A percentile compares a stretch with the other conserved stretches of the same genome.
phyloP scores from a whole-genome alignment of 1,140 invertebrate species.

The Ephestia elutella region DNA sequence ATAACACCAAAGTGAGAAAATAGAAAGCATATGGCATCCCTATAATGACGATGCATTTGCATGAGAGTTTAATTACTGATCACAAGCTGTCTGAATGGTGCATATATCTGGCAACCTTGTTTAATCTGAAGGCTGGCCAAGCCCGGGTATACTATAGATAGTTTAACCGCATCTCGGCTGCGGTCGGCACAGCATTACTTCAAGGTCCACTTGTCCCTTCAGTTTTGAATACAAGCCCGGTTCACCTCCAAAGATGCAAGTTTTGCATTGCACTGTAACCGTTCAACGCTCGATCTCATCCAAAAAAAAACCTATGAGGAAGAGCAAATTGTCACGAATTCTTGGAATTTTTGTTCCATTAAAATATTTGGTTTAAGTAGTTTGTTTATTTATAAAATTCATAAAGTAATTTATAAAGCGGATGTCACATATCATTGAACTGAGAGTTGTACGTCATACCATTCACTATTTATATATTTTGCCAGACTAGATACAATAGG shows the following conservation, averaged over 20 bases:
- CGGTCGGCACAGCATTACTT: slow-evolving; percentile 27
- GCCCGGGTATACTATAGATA: background rate
- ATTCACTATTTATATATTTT: too few relatives aligned
- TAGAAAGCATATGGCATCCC: too few relatives aligned
- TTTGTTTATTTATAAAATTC: too few relatives aligned
- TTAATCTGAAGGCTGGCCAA: slow-evolving; percentile 26
- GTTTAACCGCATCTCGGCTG: slow-evolving; percentile 24
- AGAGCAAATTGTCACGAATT: slow-evolving; percentile 14
- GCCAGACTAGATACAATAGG: too few relatives aligned
- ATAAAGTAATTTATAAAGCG: too few relatives aligned
- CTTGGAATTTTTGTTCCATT: background rate
- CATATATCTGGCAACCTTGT: slow-evolving; percentile 26
- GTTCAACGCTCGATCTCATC: slow-evolving; percentile 10
- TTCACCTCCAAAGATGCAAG: slow-evolving; percentile 46
- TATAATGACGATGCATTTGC: slow-evolving; percentile 21
- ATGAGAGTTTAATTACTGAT: slow-evolving; percentile 26
- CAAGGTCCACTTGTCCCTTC: slow-evolving; percentile 46
- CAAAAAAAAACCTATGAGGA: slow-evolving; percentile 26
- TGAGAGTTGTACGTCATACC: too few relatives aligned
- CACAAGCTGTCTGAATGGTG: slow-evolving; percentile 20
- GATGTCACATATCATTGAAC: too few relatives aligned
- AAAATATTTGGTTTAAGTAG: too few relatives aligned
- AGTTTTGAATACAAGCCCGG: slow-evolving; percentile 35
- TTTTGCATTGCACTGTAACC: slow-evolving; percentile 26
- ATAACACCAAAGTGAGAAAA: too few relatives aligned